A percentile compares a stretch with the other conserved stretches of the same genome.
Evolutionary conservation across 2,797 vertebrate genomes (phyloP).

Genomic region (Sebastes nivosus): DNA sequence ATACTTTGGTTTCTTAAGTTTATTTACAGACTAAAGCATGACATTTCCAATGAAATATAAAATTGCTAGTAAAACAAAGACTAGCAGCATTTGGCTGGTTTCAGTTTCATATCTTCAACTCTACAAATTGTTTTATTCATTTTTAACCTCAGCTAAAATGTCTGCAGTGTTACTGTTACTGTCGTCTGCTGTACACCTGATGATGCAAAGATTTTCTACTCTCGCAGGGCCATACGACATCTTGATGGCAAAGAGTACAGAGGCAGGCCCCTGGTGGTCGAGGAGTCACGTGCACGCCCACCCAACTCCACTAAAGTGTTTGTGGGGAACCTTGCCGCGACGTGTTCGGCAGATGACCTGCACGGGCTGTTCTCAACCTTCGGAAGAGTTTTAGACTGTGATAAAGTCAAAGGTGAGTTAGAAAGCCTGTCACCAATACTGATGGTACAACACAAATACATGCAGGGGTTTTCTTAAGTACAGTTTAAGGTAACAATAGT

Average conservation of each 20-base stretch:
- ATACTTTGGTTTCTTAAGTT: not conserved
- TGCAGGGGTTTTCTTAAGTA: not conserved
- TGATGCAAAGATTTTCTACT: not conserved
- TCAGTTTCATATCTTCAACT: fast-evolving
- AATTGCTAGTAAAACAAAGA: not conserved
- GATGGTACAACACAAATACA: not conserved
- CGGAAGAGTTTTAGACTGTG: slow-evolving; percentile 95
- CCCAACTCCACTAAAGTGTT: slow-evolving; percentile 97
- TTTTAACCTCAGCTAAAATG: not conserved
- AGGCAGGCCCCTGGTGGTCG: slow-evolving; percentile 92
- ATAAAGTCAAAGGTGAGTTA: slow-evolving; percentile 94
- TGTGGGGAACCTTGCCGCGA: slow-evolving; percentile 93
- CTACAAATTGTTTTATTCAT: not conserved
- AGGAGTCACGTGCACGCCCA: slow-evolving; percentile 92
- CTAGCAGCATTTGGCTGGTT: not conserved
- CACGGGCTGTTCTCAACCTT: slow-evolving; percentile 92
- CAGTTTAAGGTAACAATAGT: not conserved
- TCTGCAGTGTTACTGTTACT: not conserved
- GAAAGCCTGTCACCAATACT: not conserved
- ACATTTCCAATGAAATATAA: not conserved
- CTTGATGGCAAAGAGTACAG: slow-evolving; percentile 93
- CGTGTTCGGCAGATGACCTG: slow-evolving; percentile 91
- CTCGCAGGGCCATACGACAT: slow-evolving; percentile 86
- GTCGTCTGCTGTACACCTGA: not conserved
- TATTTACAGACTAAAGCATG: too few relatives aligned